phyloP scores from a whole-genome alignment of 2,888 invertebrate genomes.

The Oscheius myriophilus region DNA sequence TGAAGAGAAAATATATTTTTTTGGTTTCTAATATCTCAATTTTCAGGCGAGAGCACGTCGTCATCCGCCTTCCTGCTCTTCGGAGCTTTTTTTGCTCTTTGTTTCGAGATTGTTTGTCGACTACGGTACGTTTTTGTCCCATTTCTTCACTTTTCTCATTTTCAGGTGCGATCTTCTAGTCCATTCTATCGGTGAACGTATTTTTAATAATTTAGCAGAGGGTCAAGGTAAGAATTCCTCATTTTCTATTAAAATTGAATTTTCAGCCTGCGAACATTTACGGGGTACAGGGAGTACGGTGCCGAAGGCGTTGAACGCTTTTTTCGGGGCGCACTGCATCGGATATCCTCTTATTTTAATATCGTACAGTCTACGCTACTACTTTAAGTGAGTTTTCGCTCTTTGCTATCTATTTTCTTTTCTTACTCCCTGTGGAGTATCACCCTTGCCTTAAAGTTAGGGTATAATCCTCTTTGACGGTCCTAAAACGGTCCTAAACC shows the following conservation, averaged over 20 bases:
- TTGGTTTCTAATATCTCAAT: constrained; percentile 4
- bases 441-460: no score
- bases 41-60: constrained; percentile 29
- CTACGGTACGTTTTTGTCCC: background rate
- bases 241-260: background rate
- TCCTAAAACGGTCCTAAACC: no score
- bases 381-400: constrained; percentile 45
- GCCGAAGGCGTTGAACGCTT: constrained; percentile 47
- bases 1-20: no score
- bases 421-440: no score
- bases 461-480: no score
- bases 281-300: constrained; percentile 34
- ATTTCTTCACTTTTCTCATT: background rate
- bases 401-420: constrained; percentile 1
- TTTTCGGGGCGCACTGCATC: constrained; percentile 77
- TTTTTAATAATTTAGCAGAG: no score
- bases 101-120: background rate
- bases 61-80: no score
- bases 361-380: constrained; percentile 56
- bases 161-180: background rate
- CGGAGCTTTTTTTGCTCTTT: no score
- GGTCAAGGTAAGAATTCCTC: background rate
- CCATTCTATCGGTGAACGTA: no score
- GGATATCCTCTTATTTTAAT: constrained; percentile 93
- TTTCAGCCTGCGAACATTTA: constrained; percentile 34